Conservation (phyloP, 2,888 invertebrate genomes). For the Hydropsyche betteni region DNA sequence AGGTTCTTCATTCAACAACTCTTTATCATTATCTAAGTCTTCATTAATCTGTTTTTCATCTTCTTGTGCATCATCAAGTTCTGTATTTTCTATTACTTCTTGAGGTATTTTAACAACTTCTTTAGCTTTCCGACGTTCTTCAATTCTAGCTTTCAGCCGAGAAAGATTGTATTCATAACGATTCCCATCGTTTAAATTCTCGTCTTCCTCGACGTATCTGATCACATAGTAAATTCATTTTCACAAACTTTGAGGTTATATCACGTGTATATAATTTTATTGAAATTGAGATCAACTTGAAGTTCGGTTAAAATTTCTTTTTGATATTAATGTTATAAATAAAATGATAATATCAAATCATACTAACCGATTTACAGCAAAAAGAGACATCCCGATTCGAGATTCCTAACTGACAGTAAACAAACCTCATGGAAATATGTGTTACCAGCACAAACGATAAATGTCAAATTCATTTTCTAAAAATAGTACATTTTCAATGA, state of each 20-base stretch:
- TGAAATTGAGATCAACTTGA: neutral
- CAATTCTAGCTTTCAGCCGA: slow-evolving; percentile 69
- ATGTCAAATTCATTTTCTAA: too few relatives aligned
- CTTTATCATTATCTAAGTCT: slow-evolving; percentile 43
- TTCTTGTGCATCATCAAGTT: neutral
- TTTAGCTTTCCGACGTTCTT: slow-evolving; percentile 63
- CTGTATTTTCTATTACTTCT: slow-evolving; percentile 53
- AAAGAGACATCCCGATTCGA: neutral
- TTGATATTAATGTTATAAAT: too few relatives aligned
- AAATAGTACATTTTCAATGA: too few relatives aligned
- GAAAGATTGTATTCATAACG: slow-evolving; percentile 62
- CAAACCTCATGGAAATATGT: too few relatives aligned
- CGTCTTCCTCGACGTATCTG: slow-evolving; percentile 62
- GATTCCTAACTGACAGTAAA: too few relatives aligned
- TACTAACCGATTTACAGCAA: slow-evolving; percentile 22
- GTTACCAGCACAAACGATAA: too few relatives aligned
- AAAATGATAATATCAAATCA: slow-evolving; percentile 17
- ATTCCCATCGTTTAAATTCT: slow-evolving; percentile 55
- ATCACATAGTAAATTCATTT: slow-evolving; percentile 41
- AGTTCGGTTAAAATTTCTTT: neutral
- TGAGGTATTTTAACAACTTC: slow-evolving; percentile 53
- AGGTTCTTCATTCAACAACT: slow-evolving; percentile 48
- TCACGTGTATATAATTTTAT: neutral
- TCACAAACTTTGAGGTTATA: slow-evolving; percentile 5
- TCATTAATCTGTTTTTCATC: slow-evolving; percentile 51